Conservation (phyloP, 2,113 vertebrate species). For the Piaya cayana region DNA sequence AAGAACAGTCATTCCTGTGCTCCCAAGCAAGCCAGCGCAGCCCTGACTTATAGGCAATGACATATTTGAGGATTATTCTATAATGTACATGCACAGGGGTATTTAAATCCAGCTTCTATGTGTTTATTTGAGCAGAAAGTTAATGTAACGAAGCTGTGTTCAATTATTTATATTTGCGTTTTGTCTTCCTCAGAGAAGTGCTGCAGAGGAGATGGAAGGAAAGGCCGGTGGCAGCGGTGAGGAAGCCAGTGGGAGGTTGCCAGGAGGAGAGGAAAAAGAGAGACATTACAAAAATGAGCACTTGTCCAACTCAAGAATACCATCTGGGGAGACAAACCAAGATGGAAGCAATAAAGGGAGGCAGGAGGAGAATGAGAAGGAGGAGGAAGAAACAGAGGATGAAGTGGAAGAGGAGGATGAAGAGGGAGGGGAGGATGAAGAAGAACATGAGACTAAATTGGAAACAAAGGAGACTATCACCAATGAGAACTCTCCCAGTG, state of each 20-base stretch:
- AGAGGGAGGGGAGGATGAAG: background rate
- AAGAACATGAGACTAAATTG: conserved; percentile 7
- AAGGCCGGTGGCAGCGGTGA: accelerated
- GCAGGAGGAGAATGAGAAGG: background rate
- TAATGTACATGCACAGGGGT: background rate
- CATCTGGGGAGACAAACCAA: background rate
- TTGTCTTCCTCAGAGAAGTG: conserved; percentile 64
- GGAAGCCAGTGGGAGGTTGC: background rate
- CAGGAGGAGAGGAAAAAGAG: conserved; percentile 22
- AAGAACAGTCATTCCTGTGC: background rate
- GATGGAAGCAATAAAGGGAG: conserved; percentile 60
- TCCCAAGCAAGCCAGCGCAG: background rate
- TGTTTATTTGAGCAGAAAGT: background rate
- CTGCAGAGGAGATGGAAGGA: conserved; percentile 14
- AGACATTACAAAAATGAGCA: conserved; percentile 58
- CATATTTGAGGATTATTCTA: background rate
- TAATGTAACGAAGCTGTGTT: background rate
- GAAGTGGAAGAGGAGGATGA: conserved; percentile 15
- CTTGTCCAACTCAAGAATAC: conserved; percentile 15
- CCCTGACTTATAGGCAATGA: background rate
- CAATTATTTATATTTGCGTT: conserved; percentile 33
- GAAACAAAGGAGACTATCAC: background rate
- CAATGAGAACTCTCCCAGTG: background rate
- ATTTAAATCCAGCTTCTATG: accelerated
- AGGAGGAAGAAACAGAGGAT: background rate